These are phyloP conservation scores for Anableps anableps DNA, from an alignment of 2,797 vertebrate species.

Conservation along the genomic window DNA sequence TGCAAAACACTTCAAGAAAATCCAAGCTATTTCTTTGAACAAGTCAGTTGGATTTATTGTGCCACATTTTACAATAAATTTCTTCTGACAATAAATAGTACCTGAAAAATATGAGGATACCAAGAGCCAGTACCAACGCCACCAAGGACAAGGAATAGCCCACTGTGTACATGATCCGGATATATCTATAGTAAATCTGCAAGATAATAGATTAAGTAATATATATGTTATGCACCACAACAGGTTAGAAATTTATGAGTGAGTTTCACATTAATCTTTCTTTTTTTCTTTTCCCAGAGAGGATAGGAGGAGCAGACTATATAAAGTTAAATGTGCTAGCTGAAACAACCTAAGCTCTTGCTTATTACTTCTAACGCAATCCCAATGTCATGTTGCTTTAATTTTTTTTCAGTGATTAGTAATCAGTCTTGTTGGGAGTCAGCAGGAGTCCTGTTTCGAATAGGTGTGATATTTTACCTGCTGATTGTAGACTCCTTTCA, in stretches of 20 bases:
- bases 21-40: neutral
- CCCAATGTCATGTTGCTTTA: neutral
- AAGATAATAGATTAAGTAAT: conserved; percentile 26
- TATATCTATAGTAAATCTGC: conserved; percentile 81
- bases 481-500: too few relatives aligned
- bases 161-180: conserved; percentile 88
- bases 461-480: too few relatives aligned
- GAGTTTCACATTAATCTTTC: neutral
- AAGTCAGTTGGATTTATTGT: neutral
- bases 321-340: neutral
- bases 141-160: conserved; percentile 91
- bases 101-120: conserved; percentile 89
- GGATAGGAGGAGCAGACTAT: neutral
- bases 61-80: neutral
- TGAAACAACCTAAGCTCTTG: neutral
- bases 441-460: too few relatives aligned
- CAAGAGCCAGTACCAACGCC: conserved; percentile 85
- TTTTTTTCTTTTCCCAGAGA: neutral
- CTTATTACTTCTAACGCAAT: neutral
- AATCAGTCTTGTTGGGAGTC: too few relatives aligned
- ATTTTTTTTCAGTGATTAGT: too few relatives aligned
- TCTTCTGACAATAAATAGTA: conserved; percentile 51
- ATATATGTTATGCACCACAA: conserved; percentile 2
- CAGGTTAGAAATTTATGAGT: neutral
- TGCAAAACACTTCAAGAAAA: neutral